These are phyloP conservation scores for Nipponia nippon DNA, from an alignment of 2,113 vertebrate genomes.

Conservation along the genomic window DNA sequence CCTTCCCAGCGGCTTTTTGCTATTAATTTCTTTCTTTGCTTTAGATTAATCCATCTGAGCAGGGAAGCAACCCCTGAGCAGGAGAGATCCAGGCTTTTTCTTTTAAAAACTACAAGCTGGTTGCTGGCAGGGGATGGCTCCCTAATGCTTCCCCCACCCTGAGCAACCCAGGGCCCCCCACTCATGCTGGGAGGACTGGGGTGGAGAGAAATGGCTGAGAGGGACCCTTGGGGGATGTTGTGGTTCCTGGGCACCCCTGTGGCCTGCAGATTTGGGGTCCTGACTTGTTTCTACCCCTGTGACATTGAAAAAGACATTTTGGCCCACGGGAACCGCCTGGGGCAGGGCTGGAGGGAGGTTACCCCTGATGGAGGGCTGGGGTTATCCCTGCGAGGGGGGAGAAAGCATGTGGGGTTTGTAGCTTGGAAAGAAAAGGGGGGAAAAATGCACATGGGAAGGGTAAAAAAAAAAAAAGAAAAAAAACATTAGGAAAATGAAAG, in stretches of 20 bases:
- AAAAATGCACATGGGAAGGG: not conserved
- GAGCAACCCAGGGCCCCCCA: not conserved
- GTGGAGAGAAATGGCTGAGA: rapidly evolving
- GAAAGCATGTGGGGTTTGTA: not conserved
- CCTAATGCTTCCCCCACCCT: no score
- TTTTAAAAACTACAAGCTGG: not conserved
- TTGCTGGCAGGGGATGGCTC: not conserved
- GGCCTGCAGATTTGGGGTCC: not conserved
- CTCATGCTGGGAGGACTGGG: not conserved
- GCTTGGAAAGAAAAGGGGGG: not conserved
- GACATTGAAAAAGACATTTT: not conserved
- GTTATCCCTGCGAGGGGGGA: not conserved
- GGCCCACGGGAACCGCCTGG: rapidly evolving
- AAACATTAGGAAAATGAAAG: not conserved
- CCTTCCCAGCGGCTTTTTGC: not conserved
- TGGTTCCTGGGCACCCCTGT: rapidly evolving
- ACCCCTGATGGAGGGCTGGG: not conserved
- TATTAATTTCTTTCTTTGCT: not conserved
- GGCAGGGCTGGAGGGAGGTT: not conserved
- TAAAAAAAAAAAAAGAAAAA: no score
- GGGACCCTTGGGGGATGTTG: not conserved
- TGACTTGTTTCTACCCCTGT: not conserved
- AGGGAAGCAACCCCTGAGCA: not conserved
- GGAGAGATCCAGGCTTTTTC: not conserved
- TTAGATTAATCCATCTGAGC: not conserved